Evolutionary conservation across 2,113 vertebrate species (phyloP).

Genomic region (Pipa parva): DNA sequence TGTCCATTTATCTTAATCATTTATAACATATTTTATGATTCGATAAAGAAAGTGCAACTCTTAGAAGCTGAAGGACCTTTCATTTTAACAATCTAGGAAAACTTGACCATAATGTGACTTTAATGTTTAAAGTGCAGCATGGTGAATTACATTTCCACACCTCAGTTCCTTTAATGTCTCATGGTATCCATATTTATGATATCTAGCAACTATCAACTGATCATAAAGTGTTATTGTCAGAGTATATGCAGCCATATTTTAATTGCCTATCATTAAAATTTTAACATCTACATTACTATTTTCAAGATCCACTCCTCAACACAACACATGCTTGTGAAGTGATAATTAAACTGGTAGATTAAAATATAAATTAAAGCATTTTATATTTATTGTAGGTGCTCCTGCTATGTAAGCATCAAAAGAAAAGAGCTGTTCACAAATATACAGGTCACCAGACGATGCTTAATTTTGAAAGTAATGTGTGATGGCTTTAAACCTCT

Average conservation of each 20-base stretch:
- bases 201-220: background rate
- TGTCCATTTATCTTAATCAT: conserved; percentile 1
- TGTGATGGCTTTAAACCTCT: too few species aligned
- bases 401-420: too few species aligned
- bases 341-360: background rate
- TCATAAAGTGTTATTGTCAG: conserved; percentile 2
- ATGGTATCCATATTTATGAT: conserved; percentile 6
- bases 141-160: background rate
- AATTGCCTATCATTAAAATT: background rate
- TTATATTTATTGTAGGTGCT: background rate
- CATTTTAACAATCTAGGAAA: background rate
- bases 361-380: background rate
- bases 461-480: too few species aligned
- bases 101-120: background rate
- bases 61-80: background rate
- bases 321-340: background rate
- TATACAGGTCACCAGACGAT: too few species aligned
- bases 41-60: background rate
- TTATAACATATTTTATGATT: conserved; percentile 7
- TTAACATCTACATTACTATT: background rate
- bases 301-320: background rate
- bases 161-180: background rate
- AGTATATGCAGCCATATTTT: background rate
- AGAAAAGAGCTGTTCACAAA: too few species aligned
- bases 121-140: background rate